Percentiles rank a stretch among this genome's conserved stretches.
phyloP scores from a whole-genome alignment of 2,797 vertebrate genomes.

The Cirrhinus molitorella region DNA sequence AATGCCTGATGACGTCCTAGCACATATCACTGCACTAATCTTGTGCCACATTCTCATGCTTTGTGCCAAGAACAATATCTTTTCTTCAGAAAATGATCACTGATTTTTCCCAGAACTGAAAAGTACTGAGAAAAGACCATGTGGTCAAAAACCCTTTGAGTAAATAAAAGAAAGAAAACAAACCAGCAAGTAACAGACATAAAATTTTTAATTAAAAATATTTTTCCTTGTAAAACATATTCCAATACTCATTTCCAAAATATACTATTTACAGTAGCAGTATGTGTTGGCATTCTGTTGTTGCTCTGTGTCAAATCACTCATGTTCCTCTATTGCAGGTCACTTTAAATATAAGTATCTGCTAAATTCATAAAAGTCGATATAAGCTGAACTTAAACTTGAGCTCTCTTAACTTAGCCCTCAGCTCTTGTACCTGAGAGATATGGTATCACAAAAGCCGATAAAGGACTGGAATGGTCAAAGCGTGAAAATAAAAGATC shows the following conservation, averaged over 20 bases:
- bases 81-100: neutral
- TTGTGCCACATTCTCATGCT: neutral
- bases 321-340: neutral
- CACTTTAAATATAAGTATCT: neutral
- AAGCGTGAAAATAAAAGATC: slow-evolving; percentile 24
- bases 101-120: neutral
- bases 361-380: neutral
- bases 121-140: neutral
- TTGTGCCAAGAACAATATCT: neutral
- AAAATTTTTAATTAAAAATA: neutral
- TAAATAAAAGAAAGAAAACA: neutral
- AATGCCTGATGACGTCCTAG: neutral
- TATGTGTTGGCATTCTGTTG: neutral
- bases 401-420: slow-evolving; percentile 12
- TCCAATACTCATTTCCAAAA: too few species aligned
- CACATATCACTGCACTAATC: neutral
- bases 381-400: neutral
- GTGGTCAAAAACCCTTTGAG: neutral
- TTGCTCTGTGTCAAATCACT: neutral
- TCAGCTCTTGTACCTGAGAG: neutral
- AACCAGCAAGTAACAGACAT: too few species aligned
- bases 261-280: too few species aligned
- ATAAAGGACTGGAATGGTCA: slow-evolving; percentile 14
- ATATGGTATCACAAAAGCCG: neutral
- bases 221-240: too few species aligned